phyloP scores from a whole-genome alignment of 2,888 invertebrate species.

The Prosopocoilus inquinatus region DNA sequence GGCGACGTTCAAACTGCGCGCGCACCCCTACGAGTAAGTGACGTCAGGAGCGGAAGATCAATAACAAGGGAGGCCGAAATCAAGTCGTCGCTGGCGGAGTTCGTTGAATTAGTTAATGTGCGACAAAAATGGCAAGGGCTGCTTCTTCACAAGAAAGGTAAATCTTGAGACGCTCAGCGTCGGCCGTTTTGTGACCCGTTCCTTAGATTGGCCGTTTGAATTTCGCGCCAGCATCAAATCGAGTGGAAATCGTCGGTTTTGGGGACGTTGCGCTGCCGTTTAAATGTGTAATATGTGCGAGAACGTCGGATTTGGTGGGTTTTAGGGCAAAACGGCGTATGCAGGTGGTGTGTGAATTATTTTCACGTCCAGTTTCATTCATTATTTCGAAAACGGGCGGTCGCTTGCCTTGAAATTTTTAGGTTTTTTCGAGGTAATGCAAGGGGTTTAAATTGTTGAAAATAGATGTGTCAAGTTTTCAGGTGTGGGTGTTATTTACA shows the following conservation, averaged over 20 bases:
- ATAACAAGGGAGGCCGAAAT: slow-evolving; percentile 41
- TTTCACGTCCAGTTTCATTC: no score
- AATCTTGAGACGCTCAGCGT: slow-evolving; percentile 32
- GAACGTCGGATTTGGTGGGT: no score
- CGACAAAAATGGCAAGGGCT: slow-evolving; percentile 70
- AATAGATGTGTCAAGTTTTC: no score
- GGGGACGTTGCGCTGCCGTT: neutral
- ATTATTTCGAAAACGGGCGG: no score
- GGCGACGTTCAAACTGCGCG: slow-evolving; percentile 28
- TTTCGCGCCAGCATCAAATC: slow-evolving; percentile 23
- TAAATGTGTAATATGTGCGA: no score
- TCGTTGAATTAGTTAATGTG: slow-evolving; percentile 57
- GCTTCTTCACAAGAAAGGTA: slow-evolving; percentile 66
- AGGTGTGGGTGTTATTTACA: no score
- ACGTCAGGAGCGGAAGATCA: slow-evolving; percentile 42
- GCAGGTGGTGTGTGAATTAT: no score
- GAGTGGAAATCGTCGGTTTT: slow-evolving; percentile 7
- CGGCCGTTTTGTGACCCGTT: slow-evolving; percentile 3
- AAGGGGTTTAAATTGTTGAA: no score
- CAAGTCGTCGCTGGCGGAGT: slow-evolving; percentile 42
- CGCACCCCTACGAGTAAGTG: slow-evolving; percentile 31
- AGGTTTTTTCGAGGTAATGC: no score
- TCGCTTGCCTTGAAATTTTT: no score
- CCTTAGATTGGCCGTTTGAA: slow-evolving; percentile 19
- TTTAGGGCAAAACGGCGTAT: no score